A percentile compares a stretch with the other conserved stretches of the same genome.
These are phyloP conservation scores for Masnerella sp. DNA, from an alignment of 2,888 invertebrate species.

Conservation along the genomic window DNA sequence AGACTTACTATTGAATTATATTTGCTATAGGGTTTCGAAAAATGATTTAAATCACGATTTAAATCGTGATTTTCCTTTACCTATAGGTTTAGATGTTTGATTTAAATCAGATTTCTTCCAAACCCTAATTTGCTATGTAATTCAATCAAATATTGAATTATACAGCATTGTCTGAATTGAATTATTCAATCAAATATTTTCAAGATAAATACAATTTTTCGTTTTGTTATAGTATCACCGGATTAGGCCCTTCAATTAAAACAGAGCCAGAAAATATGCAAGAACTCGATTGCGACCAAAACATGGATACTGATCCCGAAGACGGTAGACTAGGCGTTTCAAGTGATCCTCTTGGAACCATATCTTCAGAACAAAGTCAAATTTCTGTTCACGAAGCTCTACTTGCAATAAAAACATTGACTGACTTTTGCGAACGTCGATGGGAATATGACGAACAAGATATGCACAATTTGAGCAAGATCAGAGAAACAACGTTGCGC, in stretches of 20 bases:
- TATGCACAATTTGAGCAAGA: constrained; percentile 19
- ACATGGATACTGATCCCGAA: constrained; percentile 21
- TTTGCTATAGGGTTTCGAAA: no score
- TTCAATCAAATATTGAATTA: background rate
- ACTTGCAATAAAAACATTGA: constrained; percentile 29
- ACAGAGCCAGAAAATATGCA: constrained; percentile 31
- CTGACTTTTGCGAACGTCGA: constrained; percentile 30
- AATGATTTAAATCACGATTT: background rate
- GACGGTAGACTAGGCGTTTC: constrained; percentile 21
- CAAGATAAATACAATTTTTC: background rate
- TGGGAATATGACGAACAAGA: constrained; percentile 46
- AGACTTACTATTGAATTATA: no score
- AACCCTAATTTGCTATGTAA: no score
- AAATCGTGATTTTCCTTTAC: no score
- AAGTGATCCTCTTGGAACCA: background rate
- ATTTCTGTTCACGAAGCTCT: constrained; percentile 30
- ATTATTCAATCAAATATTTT: background rate
- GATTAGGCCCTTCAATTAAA: constrained; percentile 19
- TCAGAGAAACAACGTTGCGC: constrained; percentile 27
- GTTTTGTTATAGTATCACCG: constrained; percentile 23
- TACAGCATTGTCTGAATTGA: no score
- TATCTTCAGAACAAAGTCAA: background rate
- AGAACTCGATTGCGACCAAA: constrained; percentile 15
- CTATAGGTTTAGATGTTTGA: no score
- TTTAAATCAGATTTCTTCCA: no score